Conservation (phyloP, 1,140 invertebrate genomes). For the Pogonomyrmex californicus region DNA sequence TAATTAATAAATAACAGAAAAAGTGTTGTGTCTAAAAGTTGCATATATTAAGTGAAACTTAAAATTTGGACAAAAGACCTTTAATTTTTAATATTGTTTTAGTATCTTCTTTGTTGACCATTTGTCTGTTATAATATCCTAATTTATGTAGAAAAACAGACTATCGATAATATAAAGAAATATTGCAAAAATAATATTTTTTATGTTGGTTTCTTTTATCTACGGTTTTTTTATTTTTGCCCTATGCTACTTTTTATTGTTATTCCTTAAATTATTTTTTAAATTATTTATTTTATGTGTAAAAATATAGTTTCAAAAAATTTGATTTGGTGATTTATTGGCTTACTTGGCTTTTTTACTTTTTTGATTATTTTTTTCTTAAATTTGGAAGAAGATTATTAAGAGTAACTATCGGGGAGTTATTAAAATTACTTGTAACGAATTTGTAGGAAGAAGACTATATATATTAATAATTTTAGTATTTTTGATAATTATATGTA, state of each 20-base stretch:
- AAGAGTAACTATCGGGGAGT: not conserved
- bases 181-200: slow-evolving; percentile 65
- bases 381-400: not conserved
- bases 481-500: slow-evolving; percentile 39
- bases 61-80: slow-evolving; percentile 67
- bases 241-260: not conserved
- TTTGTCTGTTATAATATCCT: slow-evolving; percentile 78
- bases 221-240: not conserved
- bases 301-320: slow-evolving; percentile 2
- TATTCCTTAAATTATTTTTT: slow-evolving; percentile 54
- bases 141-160: slow-evolving; percentile 80
- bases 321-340: slow-evolving; percentile 9
- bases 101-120: slow-evolving; percentile 76
- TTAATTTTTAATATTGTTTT: slow-evolving; percentile 71
- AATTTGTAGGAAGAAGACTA: not conserved
- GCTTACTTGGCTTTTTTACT: not conserved
- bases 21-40: slow-evolving; percentile 61
- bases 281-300: slow-evolving; percentile 22
- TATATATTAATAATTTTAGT: slow-evolving; percentile 42
- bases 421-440: not conserved
- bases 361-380: slow-evolving; percentile 31
- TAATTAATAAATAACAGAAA: slow-evolving; percentile 1
- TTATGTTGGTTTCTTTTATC: slow-evolving; percentile 43
- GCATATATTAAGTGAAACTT: slow-evolving; percentile 73
- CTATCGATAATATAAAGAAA: slow-evolving; percentile 32